Conservation (phyloP, 1,140 invertebrate genomes). For the Drosophila sucinea region DNA sequence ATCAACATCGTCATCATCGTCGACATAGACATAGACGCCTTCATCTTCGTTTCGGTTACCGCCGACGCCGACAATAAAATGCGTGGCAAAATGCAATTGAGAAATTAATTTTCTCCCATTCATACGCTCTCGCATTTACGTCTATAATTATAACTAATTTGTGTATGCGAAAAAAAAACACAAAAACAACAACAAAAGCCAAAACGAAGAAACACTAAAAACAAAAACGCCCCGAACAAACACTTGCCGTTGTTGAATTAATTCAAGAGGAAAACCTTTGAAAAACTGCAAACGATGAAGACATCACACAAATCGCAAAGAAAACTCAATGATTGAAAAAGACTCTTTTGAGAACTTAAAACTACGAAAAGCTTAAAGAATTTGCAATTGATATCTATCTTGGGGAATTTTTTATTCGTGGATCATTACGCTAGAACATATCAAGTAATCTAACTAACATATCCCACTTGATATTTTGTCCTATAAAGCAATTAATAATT, state of each 20-base stretch:
- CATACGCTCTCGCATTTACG: constrained; percentile 69
- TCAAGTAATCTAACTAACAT: too few relatives aligned
- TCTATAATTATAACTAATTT: constrained; percentile 81
- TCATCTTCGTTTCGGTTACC: constrained; percentile 50
- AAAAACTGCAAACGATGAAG: neutral
- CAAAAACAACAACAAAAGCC: constrained; percentile 25
- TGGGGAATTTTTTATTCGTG: too few relatives aligned
- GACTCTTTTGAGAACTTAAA: neutral
- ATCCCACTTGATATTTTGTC: too few relatives aligned
- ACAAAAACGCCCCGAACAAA: constrained; percentile 67
- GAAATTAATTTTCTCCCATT: constrained; percentile 78
- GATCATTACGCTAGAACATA: too few relatives aligned
- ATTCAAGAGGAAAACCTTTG: constrained; percentile 1
- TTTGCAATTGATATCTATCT: too few relatives aligned
- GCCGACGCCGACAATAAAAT: constrained; percentile 72
- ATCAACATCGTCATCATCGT: neutral
- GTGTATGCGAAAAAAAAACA: constrained; percentile 56
- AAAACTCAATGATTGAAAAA: neutral
- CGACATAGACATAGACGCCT: neutral
- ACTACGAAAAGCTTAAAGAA: too few relatives aligned
- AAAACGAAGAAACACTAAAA: constrained; percentile 30
- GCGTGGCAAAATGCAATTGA: constrained; percentile 81
- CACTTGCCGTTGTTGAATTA: constrained; percentile 53
- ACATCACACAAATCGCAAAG: neutral
- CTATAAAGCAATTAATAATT: too few relatives aligned